These are phyloP conservation scores for Pachyramphus minor DNA, from an alignment of 2,113 vertebrate species.

Conservation along the genomic window DNA sequence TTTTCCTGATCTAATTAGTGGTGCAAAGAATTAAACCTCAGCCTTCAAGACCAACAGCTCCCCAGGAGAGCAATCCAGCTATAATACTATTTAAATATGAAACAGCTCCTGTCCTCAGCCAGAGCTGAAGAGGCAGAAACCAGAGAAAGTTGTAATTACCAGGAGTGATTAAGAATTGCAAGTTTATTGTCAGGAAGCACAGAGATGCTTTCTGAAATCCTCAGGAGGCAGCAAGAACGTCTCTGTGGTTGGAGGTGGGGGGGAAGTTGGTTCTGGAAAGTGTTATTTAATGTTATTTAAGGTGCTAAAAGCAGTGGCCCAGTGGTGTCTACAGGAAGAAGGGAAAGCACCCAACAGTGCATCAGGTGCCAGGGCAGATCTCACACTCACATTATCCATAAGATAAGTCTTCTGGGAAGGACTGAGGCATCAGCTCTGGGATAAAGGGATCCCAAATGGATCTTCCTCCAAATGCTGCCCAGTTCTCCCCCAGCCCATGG, in stretches of 20 bases:
- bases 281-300: not conserved
- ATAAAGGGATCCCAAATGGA: not conserved
- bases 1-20: constrained; percentile 61
- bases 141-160: constrained; percentile 61
- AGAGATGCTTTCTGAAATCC: not conserved
- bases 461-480: not conserved
- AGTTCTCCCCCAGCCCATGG: fast-evolving
- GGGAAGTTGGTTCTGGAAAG: not conserved
- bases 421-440: not conserved
- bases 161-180: constrained; percentile 52
- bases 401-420: not conserved
- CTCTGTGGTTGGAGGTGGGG: fast-evolving
- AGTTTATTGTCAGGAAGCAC: constrained; percentile 11
- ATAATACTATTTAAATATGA: constrained; percentile 59
- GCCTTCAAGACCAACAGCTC: constrained; percentile 31
- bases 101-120: constrained; percentile 54
- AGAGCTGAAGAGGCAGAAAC: not conserved
- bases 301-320: not conserved
- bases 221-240: not conserved
- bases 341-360: fast-evolving
- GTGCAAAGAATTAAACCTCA: constrained; percentile 65
- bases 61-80: constrained; percentile 40
- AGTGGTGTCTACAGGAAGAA: not conserved
- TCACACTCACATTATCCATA: not conserved
- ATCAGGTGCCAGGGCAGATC: not conserved